phyloP scores from a whole-genome alignment of 2,888 invertebrate species.

The Ichneumoninae sp. region DNA sequence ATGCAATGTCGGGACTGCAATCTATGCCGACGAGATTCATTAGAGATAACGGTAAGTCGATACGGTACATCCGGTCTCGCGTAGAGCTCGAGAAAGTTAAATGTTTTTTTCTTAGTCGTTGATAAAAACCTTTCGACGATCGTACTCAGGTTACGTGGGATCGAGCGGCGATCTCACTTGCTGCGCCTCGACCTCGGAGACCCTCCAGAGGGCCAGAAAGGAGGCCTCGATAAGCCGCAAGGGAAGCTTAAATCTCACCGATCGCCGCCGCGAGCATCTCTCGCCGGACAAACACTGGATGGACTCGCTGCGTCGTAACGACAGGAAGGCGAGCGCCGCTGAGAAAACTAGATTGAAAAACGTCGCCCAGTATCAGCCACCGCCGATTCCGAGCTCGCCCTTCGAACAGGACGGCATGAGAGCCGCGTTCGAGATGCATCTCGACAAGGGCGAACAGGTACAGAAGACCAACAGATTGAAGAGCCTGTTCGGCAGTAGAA shows the following conservation, averaged over 20 bases:
- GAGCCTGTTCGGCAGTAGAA: constrained; percentile 81
- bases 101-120: neutral
- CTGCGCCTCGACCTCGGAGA: constrained; percentile 74
- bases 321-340: constrained; percentile 82
- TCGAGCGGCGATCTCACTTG: constrained; percentile 78
- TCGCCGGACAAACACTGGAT: constrained; percentile 85
- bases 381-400: constrained; percentile 80
- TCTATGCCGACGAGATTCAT: constrained; percentile 71
- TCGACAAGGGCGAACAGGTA: constrained; percentile 85
- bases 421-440: constrained; percentile 86
- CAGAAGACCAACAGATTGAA: constrained; percentile 85
- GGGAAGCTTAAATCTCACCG: constrained; percentile 80
- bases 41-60: constrained; percentile 74
- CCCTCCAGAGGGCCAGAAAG: constrained; percentile 76
- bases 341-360: constrained; percentile 84
- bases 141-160: constrained; percentile 75
- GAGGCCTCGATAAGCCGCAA: constrained; percentile 77
- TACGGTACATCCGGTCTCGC: constrained; percentile 24
- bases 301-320: constrained; percentile 86
- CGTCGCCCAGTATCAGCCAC: constrained; percentile 87
- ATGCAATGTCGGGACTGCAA: constrained; percentile 68
- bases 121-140: neutral
- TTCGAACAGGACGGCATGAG: constrained; percentile 82
- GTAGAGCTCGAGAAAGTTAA: neutral
- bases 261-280: constrained; percentile 71